Conservation (phyloP, 2,113 vertebrate genomes). For the Forbesichthys agassizii region DNA sequence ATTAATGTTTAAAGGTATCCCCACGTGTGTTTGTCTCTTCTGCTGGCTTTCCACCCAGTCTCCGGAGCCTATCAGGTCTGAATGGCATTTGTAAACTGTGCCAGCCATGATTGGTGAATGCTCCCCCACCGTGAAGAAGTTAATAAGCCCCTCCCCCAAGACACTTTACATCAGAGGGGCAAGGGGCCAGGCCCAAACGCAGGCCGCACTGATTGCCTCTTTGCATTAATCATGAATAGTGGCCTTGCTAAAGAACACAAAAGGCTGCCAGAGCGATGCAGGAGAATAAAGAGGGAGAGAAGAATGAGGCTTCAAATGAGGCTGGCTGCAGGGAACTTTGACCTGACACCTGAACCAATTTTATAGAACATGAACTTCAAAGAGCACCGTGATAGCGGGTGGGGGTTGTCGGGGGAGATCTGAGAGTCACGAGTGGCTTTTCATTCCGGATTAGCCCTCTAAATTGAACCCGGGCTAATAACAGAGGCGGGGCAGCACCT, state of each 20-base stretch:
- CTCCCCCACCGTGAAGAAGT: slow-evolving; percentile 37
- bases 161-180: slow-evolving; percentile 38
- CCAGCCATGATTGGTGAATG: slow-evolving; percentile 45
- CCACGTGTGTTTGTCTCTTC: slow-evolving; percentile 26
- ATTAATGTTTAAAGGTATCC: slow-evolving; percentile 26
- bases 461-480: slow-evolving; percentile 64
- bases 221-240: slow-evolving; percentile 65
- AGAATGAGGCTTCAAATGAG: slow-evolving; percentile 57
- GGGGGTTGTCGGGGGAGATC: slow-evolving; percentile 67
- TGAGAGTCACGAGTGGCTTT: slow-evolving; percentile 61
- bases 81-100: slow-evolving; percentile 16
- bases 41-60: slow-evolving; percentile 17
- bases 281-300: slow-evolving; percentile 37
- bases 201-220: slow-evolving; percentile 50
- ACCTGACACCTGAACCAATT: slow-evolving; percentile 73
- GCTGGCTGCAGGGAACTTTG: slow-evolving; percentile 61
- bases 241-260: slow-evolving; percentile 53
- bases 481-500: slow-evolving; percentile 53
- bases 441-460: slow-evolving; percentile 64
- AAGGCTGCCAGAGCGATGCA: slow-evolving; percentile 14
- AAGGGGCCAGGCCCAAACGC: slow-evolving; percentile 34
- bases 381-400: slow-evolving; percentile 70
- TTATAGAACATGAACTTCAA: slow-evolving; percentile 72
- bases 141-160: slow-evolving; percentile 42
- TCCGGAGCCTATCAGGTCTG: slow-evolving; percentile 31